A percentile compares a stretch with the other conserved stretches of the same genome.
These are phyloP conservation scores for Remorina albescens DNA, from an alignment of 2,797 vertebrate species.

Conservation along the genomic window DNA sequence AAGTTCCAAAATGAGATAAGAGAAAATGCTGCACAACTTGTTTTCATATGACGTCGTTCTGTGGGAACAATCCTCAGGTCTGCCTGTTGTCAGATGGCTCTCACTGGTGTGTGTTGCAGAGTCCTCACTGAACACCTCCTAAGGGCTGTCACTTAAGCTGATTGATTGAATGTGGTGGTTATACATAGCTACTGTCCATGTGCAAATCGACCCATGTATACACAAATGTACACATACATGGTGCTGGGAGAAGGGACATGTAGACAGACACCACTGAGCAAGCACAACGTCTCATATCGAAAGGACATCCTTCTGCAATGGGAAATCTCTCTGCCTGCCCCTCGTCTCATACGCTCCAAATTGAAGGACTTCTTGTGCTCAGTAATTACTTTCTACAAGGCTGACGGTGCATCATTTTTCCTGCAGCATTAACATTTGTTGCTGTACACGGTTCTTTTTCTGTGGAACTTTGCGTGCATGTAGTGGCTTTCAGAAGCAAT, in stretches of 20 bases:
- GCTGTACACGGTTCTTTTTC: not conserved
- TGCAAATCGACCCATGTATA: conserved; percentile 2
- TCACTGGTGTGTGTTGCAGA: conserved; percentile 9
- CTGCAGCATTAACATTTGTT: not conserved
- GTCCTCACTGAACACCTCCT: conserved; percentile 35
- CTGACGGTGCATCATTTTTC: not conserved
- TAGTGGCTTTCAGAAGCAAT: not conserved
- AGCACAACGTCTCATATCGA: conserved; percentile 7
- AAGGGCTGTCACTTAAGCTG: conserved; percentile 52
- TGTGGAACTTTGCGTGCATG: not conserved
- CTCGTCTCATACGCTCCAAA: conserved; percentile 5
- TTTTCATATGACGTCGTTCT: conserved; percentile 11
- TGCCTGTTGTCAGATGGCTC: conserved; percentile 30
- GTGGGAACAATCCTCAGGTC: conserved; percentile 11
- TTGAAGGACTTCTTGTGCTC: conserved; percentile 39
- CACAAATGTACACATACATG: not conserved
- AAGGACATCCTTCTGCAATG: conserved; percentile 53
- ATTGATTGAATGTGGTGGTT: conserved; percentile 42
- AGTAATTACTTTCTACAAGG: conserved; percentile 15
- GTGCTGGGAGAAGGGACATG: conserved; percentile 48
- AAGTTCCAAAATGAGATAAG: not conserved
- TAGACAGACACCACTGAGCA: conserved; percentile 24
- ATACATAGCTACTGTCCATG: conserved; percentile 30
- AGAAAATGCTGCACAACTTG: not conserved
- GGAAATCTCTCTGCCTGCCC: conserved; percentile 17